Evolutionary conservation across 2,113 vertebrate species (phyloP), one percentile per base, ranked within the genome.

Genomic region (Cololabis saira): DNA sequence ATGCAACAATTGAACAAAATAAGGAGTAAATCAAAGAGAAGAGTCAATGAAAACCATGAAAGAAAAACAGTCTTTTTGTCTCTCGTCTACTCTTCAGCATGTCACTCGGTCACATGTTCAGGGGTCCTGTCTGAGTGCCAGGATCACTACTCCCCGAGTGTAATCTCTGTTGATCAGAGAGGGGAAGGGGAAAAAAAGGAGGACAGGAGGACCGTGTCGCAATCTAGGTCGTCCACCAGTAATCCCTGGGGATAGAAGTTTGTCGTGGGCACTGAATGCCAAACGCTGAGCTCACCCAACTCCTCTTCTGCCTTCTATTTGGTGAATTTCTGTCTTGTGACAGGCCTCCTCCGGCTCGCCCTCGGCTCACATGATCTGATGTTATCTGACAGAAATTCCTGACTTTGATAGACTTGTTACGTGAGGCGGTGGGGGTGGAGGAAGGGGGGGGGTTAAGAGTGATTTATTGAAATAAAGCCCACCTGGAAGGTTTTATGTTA

Each of bases 221-320:
- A 84, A 89, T 92, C 83, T 91, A 86, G 81, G 85, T 81, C 87
- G 71, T 69, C 67, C 56, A 71, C 67, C 71, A 79, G 79, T 90
- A 88, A 90, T 90, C 84, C 80, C 49, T 67, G 75, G 19, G 47
- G 53, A 50, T 71, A 43, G 55, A 85, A 69, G 72, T 86, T 77
- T 87, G 82, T 45, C 15, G 79, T 84, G 74, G 81, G 70, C 70
- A 64, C 9, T 12, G 30, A 0, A 24, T 57, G 56, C 51, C 59
- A 83, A 90, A 64, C 72, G 80, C 73, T 82, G 69, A 85, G 50
- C 71, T 83, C 80, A 71, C 54, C 48, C 66, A 44, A 21, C 64
- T 71, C 59, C 53, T 71, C 51, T 67, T n/a, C 74, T 48, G 50
- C 33, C 18, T 45, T 61, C 18, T 12, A 47, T 61, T 22, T 1